phyloP scores from a whole-genome alignment of 2,113 vertebrate species.

The Paratilapia polleni region DNA sequence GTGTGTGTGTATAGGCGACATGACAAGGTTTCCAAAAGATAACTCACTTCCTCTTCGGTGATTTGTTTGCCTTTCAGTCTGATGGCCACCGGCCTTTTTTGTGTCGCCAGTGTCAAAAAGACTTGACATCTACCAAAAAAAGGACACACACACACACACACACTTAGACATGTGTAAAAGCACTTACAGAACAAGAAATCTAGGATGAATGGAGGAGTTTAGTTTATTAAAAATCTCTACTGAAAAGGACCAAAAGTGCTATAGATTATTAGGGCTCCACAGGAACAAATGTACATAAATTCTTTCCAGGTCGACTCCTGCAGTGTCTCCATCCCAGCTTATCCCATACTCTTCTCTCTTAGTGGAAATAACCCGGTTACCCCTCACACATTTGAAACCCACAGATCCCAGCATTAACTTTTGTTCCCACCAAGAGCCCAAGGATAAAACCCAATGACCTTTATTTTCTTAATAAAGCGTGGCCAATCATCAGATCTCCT shows the following conservation, averaged over 20 bases:
- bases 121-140: background rate
- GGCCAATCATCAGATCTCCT: conserved; percentile 42
- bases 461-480: conserved; percentile 62
- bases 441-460: conserved; percentile 40
- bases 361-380: conserved; percentile 23
- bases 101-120: conserved; percentile 53
- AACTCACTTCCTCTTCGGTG: conserved; percentile 73
- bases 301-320: background rate
- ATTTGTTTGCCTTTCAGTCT: conserved; percentile 80
- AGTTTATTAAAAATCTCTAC: background rate
- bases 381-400: background rate
- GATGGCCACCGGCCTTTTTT: conserved; percentile 66
- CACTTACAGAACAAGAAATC: background rate
- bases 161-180: background rate
- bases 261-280: background rate
- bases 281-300: background rate
- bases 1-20: conserved; percentile 38
- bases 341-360: background rate
- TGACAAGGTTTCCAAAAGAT: conserved; percentile 69
- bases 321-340: background rate
- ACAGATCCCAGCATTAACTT: background rate
- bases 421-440: conserved; percentile 16
- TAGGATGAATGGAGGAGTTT: background rate
- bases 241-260: background rate
- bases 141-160: background rate